A percentile compares a stretch with the other conserved stretches of the same genome.
Conservation (phyloP, 2,797 vertebrate species). For the Agapornis canus region DNA sequence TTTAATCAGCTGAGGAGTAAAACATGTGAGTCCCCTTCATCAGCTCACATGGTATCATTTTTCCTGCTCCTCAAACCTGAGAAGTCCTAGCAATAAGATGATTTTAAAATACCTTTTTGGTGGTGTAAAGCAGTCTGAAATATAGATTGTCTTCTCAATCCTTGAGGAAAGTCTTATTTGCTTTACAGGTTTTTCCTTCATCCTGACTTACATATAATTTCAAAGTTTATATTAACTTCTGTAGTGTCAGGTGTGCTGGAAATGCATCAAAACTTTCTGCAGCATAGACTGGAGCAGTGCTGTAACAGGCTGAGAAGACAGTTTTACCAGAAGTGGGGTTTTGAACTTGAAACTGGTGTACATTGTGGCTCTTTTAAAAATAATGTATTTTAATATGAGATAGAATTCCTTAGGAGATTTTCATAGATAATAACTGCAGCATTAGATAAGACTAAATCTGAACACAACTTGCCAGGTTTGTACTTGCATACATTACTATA, state of each 20-base stretch:
- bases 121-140: neutral
- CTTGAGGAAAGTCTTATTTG: neutral
- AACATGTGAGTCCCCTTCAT: neutral
- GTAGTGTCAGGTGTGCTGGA: neutral
- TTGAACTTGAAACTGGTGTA: neutral
- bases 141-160: neutral
- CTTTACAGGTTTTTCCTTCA: neutral
- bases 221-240: neutral
- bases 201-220: neutral
- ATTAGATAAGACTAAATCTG: neutral
- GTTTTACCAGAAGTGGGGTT: neutral
- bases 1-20: neutral
- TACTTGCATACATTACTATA: accelerated
- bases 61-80: neutral
- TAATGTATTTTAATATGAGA: neutral
- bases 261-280: neutral
- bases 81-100: neutral
- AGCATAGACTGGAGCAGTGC: neutral
- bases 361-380: neutral
- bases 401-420: neutral
- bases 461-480: neutral
- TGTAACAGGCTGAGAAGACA: neutral
- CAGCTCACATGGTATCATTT: neutral
- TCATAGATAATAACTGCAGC: neutral
- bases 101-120: neutral